A percentile compares a stretch with the other conserved stretches of the same genome.
phyloP scores from a whole-genome alignment of 2,797 vertebrate genomes.

The Lepilemur septentrionalis region DNA sequence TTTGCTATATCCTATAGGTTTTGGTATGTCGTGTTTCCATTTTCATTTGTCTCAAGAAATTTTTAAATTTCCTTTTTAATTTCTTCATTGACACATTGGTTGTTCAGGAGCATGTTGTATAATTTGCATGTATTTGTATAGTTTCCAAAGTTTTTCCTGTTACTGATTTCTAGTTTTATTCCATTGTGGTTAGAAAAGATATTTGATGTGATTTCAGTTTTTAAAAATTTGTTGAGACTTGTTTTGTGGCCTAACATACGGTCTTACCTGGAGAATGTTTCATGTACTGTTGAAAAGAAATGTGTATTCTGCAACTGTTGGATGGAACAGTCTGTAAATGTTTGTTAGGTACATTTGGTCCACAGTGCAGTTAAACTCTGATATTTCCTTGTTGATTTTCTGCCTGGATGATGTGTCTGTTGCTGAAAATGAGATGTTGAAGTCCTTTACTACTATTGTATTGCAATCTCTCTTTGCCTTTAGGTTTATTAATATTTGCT shows the following conservation, averaged over 20 bases:
- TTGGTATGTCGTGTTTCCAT: neutral
- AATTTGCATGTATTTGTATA: neutral
- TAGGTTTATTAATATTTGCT: neutral
- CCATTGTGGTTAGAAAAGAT: neutral
- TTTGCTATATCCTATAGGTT: neutral
- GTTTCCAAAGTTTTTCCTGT: neutral
- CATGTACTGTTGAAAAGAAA: neutral
- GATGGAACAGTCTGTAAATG: too few species aligned
- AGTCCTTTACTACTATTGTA: neutral
- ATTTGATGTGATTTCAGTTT: neutral
- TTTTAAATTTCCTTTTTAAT: neutral
- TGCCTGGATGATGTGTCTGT: neutral
- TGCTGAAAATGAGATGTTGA: neutral
- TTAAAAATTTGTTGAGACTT: neutral
- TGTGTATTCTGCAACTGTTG: neutral
- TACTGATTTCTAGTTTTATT: neutral
- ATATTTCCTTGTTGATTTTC: neutral
- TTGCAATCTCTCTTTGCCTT: neutral
- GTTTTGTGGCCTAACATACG: neutral
- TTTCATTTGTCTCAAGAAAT: neutral
- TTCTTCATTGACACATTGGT: neutral
- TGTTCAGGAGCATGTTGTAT: neutral
- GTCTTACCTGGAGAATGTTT: neutral
- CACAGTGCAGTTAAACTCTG: neutral
- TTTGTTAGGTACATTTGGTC: neutral